Conservation (phyloP, 1,140 invertebrate genomes). For the Zaprionus africanus region DNA sequence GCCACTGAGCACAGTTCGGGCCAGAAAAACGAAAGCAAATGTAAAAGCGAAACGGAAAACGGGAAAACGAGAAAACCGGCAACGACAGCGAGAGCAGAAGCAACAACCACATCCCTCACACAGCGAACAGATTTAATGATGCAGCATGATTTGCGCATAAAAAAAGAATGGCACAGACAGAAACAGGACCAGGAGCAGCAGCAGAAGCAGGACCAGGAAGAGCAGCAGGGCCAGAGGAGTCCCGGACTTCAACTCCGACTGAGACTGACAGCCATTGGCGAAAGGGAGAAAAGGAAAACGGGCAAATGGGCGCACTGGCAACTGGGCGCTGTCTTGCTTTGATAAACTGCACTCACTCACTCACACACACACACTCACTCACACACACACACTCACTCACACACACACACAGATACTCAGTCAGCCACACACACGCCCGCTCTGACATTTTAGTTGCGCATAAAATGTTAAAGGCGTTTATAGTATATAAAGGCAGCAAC, state of each 20-base stretch:
- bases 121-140: slow-evolving; percentile 78
- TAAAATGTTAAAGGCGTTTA: slow-evolving; percentile 64
- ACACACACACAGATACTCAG: not conserved
- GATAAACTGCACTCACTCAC: slow-evolving; percentile 66
- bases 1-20: slow-evolving; percentile 49
- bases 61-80: slow-evolving; percentile 22
- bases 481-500: slow-evolving; percentile 23
- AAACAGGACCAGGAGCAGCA: slow-evolving; percentile 1
- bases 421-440: not conserved
- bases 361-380: slow-evolving; percentile 13
- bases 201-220: not conserved
- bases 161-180: slow-evolving; percentile 57
- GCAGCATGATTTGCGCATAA: slow-evolving; percentile 82
- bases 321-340: slow-evolving; percentile 58
- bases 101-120: slow-evolving; percentile 46
- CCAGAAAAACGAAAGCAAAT: slow-evolving; percentile 55
- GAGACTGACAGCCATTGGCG: slow-evolving; percentile 62
- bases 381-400: slow-evolving; percentile 11
- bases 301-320: slow-evolving; percentile 41
- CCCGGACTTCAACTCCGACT: slow-evolving; percentile 9
- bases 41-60: slow-evolving; percentile 58
- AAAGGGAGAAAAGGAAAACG: slow-evolving; percentile 38
- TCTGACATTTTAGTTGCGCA: slow-evolving; percentile 53
- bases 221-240: not conserved
- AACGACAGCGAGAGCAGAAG: slow-evolving; percentile 27